A percentile compares a stretch with the other conserved stretches of the same genome.
Conservation (phyloP, 2,797 vertebrate species). For the Enteromius thamalakanensis region DNA sequence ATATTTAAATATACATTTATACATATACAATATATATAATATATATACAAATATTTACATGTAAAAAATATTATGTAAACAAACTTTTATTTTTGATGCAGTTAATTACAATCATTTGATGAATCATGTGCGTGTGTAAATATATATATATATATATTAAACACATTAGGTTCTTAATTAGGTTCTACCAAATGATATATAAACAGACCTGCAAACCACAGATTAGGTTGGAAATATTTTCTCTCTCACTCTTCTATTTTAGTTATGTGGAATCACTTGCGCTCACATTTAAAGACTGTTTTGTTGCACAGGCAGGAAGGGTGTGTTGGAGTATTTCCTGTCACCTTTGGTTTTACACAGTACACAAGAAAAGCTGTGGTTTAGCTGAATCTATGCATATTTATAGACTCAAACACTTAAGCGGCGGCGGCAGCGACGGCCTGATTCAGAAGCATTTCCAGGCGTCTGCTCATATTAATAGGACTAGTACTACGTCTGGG, state of each 20-base stretch:
- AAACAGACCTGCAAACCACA: background rate
- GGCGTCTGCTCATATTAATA: conserved; percentile 35
- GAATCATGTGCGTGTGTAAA: too few relatives aligned
- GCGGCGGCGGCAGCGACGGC: background rate
- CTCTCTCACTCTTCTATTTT: conserved; percentile 1
- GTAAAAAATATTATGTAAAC: too few relatives aligned
- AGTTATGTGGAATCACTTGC: conserved; percentile 23
- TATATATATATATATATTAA: background rate
- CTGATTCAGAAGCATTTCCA: conserved; percentile 20
- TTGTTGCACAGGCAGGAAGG: conserved; percentile 71
- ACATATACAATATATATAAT: too few relatives aligned
- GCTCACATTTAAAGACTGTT: conserved; percentile 62
- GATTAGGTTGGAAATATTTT: conserved; percentile 1
- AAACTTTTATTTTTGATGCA: too few relatives aligned
- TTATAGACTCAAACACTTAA: conserved; percentile 44
- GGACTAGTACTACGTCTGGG: conserved; percentile 18
- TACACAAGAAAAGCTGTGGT: conserved; percentile 60
- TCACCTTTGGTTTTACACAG: conserved; percentile 71
- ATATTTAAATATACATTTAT: too few relatives aligned
- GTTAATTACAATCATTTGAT: too few relatives aligned
- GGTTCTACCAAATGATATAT: background rate
- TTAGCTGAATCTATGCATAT: conserved; percentile 48
- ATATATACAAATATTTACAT: too few relatives aligned
- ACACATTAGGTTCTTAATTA: background rate
- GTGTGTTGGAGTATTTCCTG: conserved; percentile 77